phyloP scores from a whole-genome alignment of 2,888 invertebrate species.

The Aricia artaxerxes region DNA sequence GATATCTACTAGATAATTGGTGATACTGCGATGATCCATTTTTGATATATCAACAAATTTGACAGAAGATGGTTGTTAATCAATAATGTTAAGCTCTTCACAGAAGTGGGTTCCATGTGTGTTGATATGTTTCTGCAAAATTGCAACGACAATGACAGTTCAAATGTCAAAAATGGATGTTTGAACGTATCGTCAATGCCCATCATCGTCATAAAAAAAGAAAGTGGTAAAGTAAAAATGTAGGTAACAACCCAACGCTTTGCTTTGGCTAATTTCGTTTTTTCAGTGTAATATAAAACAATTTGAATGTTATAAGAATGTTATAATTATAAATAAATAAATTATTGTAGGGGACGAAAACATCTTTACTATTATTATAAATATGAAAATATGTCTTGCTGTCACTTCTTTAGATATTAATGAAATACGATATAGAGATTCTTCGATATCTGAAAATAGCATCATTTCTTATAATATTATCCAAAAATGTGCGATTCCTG shows the following conservation, averaged over 20 bases:
- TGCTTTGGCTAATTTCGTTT: neutral
- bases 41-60: neutral
- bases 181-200: neutral
- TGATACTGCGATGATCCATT: neutral
- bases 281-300: neutral
- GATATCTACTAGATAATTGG: neutral
- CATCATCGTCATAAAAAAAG: no score
- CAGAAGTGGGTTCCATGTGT: no score
- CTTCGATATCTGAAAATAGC: no score
- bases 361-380: no score
- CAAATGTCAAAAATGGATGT: neutral
- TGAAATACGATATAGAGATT: neutral
- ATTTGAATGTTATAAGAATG: no score
- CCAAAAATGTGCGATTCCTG: neutral
- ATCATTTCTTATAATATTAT: neutral
- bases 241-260: neutral
- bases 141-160: neutral
- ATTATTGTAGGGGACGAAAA: no score
- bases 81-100: no score
- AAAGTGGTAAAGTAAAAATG: neutral
- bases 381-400: no score
- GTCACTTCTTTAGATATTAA: no score
- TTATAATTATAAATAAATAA: no score
- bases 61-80: no score
- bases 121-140: no score